Evolutionary conservation across 2,797 vertebrate genomes (phyloP).

Genomic region (Tiaroga cobitis): DNA sequence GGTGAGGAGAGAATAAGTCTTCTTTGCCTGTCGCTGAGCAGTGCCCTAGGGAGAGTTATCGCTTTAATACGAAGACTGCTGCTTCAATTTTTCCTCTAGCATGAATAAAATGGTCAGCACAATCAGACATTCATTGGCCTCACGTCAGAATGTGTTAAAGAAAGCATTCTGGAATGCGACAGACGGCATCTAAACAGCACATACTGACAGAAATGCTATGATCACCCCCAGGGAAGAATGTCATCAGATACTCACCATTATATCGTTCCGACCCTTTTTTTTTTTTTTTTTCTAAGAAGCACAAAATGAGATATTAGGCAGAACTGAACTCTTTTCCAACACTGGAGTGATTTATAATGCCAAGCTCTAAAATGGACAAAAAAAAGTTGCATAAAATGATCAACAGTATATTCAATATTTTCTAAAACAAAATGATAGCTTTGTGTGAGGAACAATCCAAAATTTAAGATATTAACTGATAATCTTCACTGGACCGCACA

Average conservation of each 20-base stretch:
- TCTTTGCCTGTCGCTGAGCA: slow-evolving; percentile 50
- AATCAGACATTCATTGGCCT: slow-evolving; percentile 20
- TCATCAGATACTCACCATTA: background rate
- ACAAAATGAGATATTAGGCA: background rate
- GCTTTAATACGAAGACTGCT: slow-evolving; percentile 77
- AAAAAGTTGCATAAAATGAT: background rate
- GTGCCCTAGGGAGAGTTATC: slow-evolving; percentile 71
- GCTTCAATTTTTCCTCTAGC: slow-evolving; percentile 74
- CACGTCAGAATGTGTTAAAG: slow-evolving; percentile 64
- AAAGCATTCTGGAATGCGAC: slow-evolving; percentile 55
- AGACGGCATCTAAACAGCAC: slow-evolving; percentile 4
- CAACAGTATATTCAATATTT: background rate
- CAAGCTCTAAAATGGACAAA: background rate
- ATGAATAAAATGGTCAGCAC: slow-evolving; percentile 64
- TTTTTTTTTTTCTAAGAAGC: background rate
- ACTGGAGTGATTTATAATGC: background rate
- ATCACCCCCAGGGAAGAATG: background rate
- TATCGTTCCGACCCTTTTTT: background rate
- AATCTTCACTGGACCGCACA: background rate
- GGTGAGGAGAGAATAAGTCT: slow-evolving; percentile 64
- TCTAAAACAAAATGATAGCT: background rate
- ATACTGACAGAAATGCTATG: background rate
- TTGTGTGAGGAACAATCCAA: background rate
- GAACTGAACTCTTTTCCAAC: background rate
- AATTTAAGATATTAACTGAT: background rate